These are phyloP conservation scores for Macrocentrus cingulum DNA, from an alignment of 1,140 invertebrate species.

Conservation along the genomic window DNA sequence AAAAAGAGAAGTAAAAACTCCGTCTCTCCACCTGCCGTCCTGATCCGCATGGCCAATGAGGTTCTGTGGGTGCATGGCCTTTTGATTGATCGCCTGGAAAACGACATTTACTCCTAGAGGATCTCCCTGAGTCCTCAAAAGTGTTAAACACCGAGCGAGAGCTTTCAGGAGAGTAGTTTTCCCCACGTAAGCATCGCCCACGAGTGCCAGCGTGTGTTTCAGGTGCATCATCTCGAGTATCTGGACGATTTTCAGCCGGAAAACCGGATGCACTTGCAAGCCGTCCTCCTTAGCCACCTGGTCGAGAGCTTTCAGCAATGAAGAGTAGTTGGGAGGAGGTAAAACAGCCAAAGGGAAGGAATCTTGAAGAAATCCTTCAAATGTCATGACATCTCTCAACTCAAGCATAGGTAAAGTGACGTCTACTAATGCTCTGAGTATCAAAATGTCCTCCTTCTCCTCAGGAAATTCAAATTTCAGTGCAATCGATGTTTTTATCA, in stretches of 20 bases:
- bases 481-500: slow-evolving; percentile 64
- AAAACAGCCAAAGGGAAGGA: slow-evolving; percentile 64
- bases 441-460: slow-evolving; percentile 60
- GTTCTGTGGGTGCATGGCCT: slow-evolving; percentile 39
- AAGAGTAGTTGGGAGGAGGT: slow-evolving; percentile 59
- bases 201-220: slow-evolving; percentile 61
- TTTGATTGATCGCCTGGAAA: slow-evolving; percentile 63
- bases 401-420: slow-evolving; percentile 70
- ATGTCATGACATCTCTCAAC: slow-evolving; percentile 64
- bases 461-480: slow-evolving; percentile 65
- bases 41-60: slow-evolving; percentile 4
- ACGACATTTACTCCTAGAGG: slow-evolving; percentile 53
- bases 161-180: slow-evolving; percentile 59
- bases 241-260: slow-evolving; percentile 66
- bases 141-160: slow-evolving; percentile 59
- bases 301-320: slow-evolving; percentile 46
- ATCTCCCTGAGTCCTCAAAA: slow-evolving; percentile 48
- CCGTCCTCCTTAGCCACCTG: slow-evolving; percentile 54
- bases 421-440: slow-evolving; percentile 68
- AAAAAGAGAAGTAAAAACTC: slow-evolving; percentile 59
- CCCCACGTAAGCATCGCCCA: slow-evolving; percentile 61
- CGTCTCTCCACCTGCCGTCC: slow-evolving; percentile 62
- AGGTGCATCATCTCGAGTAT: slow-evolving; percentile 71
- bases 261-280: slow-evolving; percentile 59
- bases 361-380: slow-evolving; percentile 67